Conservation (phyloP, 1,140 invertebrate genomes). For the Scylla paramamosain region DNA sequence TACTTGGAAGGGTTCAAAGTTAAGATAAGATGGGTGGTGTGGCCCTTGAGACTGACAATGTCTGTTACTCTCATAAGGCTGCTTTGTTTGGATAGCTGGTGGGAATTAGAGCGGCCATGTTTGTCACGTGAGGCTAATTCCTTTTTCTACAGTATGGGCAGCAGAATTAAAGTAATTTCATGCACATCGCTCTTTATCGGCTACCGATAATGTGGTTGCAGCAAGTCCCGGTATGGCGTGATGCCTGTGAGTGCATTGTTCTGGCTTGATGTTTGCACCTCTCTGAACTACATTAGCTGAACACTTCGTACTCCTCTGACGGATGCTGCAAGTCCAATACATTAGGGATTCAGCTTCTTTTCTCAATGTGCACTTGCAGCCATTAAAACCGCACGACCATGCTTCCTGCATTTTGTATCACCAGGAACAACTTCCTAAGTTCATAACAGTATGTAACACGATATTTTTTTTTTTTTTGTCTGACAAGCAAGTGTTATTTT, state of each 20-base stretch:
- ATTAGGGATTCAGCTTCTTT: background rate
- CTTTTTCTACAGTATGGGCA: conserved; percentile 19
- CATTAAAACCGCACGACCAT: background rate
- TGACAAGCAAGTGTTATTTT: too few relatives aligned
- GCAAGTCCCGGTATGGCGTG: background rate
- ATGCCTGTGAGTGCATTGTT: conserved; percentile 36
- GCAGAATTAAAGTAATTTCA: background rate
- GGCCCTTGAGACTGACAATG: conserved; percentile 7
- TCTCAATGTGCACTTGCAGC: background rate
- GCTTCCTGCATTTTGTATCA: conserved; percentile 34
- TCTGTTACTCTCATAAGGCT: background rate
- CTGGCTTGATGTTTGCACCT: background rate
- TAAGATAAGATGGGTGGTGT: background rate
- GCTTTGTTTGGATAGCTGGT: background rate
- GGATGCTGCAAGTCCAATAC: conserved; percentile 25
- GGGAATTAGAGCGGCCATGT: background rate
- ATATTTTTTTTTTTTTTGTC: too few relatives aligned
- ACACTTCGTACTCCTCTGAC: conserved; percentile 23
- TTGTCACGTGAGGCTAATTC: background rate
- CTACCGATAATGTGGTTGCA: background rate
- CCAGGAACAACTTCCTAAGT: background rate
- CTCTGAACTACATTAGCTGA: conserved; percentile 24
- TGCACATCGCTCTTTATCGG: conserved; percentile 26
- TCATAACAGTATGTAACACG: too few relatives aligned
- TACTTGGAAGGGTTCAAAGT: background rate